Base-by-base conservation (phyloP, 1,140 invertebrate genomes). In the Pantala flavescens region DNA sequence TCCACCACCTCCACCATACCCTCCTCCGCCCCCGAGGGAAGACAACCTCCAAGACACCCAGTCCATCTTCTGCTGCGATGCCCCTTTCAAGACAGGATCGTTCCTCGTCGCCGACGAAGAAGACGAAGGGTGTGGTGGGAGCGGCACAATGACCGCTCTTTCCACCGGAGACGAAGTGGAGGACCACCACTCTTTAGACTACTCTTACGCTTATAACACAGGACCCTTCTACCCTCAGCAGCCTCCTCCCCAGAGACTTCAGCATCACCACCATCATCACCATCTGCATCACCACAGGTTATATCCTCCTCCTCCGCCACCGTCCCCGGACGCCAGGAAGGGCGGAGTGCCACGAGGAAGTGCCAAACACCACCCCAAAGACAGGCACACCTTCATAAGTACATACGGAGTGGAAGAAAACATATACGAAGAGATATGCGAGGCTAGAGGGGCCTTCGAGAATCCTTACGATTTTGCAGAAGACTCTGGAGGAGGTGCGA, bases 341-440 rank as follows among this genome's bases (percentile, higher is more conserved):
- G 78, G 9, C 80, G 81, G 74, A 19, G 74, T 74, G 7, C 77
- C 74, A 78, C 76, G 24, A 55, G 74, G 24, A 77, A 73, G 74
- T 71, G 75, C 70, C 75, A 78, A 74, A 77, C 78, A 71, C 75
- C 23, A 63, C 74, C 70, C 42, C 74, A 7, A 63, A 77, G 76
- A 79, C 83, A 75, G 84, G 72, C 90, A 91, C 78, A 91, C 90
- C 63, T 92, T 90, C 78, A 87, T 91, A 24, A 92, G 90, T 9
- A 85, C 90, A 75, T 92, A 93, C 79, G 91, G 91, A 23, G 92
- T 90, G 16, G 89, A 91, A 81, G 92, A 94, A 83, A 94, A 94
- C 81, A 93, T 94, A 80, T 94, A 94, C 81, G 92, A 94, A 83
- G 92, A 94, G 85, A 93, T 94, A 78, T 90, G 83, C 0, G 85